These are phyloP conservation scores for Platysteira castanea DNA, from an alignment of 2,113 vertebrate genomes.

Conservation along the genomic window DNA sequence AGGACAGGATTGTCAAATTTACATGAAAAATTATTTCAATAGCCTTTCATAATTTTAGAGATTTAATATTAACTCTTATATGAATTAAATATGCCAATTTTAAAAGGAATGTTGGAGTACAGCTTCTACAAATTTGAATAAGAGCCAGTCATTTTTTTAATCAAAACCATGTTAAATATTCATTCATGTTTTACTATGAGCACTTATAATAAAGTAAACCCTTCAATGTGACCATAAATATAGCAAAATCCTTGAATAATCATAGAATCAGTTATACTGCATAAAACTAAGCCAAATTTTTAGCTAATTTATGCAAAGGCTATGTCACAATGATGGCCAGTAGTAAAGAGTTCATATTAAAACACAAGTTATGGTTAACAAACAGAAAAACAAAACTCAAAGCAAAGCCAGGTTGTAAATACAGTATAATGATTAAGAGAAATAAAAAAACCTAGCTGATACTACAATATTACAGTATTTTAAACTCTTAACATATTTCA, in stretches of 20 bases:
- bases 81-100: slow-evolving; percentile 43
- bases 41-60: not conserved
- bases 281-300: not conserved
- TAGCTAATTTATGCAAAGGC: not conserved
- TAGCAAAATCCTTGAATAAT: not conserved
- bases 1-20: not conserved
- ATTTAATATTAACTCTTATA: not conserved
- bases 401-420: not conserved
- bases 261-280: not conserved
- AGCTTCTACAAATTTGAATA: slow-evolving; percentile 24
- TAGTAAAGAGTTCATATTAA: not conserved
- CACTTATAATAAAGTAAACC: slow-evolving; percentile 10
- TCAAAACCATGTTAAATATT: slow-evolving; percentile 56
- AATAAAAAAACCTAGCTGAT: not conserved
- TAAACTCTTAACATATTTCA: not conserved
- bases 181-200: slow-evolving; percentile 13
- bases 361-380: not conserved
- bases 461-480: not conserved
- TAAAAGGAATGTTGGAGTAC: slow-evolving; percentile 19
- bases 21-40: slow-evolving; percentile 39
- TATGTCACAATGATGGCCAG: not conserved
- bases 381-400: not conserved
- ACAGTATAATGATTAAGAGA: not conserved
- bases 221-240: not conserved
- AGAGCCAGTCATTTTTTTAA: slow-evolving; percentile 35